Evolutionary conservation across 1,140 invertebrate genomes (phyloP).

Genomic region (Heliconius himera): DNA sequence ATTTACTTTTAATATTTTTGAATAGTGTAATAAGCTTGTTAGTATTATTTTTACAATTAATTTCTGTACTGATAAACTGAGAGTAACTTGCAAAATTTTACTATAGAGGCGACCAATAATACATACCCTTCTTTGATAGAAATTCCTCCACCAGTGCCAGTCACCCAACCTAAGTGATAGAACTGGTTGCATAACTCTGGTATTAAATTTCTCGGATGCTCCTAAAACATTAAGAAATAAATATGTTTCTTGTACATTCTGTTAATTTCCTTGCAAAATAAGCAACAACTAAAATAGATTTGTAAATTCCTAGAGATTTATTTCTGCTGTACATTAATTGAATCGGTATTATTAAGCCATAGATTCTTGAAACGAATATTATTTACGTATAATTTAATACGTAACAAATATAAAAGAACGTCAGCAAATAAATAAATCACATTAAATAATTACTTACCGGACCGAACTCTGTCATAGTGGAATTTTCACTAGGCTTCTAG

Average conservation of each 20-base stretch:
- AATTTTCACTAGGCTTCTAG: background rate
- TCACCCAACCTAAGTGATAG: constrained; percentile 97
- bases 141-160: constrained; percentile 95
- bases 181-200: constrained; percentile 94
- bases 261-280: background rate
- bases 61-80: too few relatives aligned
- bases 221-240: constrained; percentile 62
- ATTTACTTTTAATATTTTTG: too few relatives aligned
- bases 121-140: constrained; percentile 92
- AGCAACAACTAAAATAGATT: too few relatives aligned
- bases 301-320: too few relatives aligned
- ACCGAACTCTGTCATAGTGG: constrained; percentile 41
- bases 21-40: too few relatives aligned
- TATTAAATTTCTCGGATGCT: constrained; percentile 94
- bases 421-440: background rate
- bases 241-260: background rate
- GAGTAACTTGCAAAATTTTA: too few relatives aligned
- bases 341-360: too few relatives aligned
- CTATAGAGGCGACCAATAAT: background rate
- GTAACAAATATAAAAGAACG: too few relatives aligned
- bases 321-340: too few relatives aligned
- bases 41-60: too few relatives aligned
- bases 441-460: constrained; percentile 45
- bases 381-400: too few relatives aligned
- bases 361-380: too few relatives aligned